Percentiles rank a stretch among this genome's conserved stretches.
Conservation (phyloP, 2,888 invertebrate genomes). For the Chloroclystis v-ata region DNA sequence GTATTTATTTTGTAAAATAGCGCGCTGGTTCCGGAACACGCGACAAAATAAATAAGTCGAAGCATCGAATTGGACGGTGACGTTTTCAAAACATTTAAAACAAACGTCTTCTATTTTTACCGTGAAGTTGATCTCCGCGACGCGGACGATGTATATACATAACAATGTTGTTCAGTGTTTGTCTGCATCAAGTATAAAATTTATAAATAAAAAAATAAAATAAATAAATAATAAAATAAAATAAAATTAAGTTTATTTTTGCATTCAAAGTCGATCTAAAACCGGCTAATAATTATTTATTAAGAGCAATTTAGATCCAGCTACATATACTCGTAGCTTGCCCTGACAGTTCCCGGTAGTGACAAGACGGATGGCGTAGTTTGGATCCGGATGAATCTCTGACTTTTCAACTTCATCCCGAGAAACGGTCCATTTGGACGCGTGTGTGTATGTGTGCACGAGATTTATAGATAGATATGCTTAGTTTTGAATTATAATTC, state of each 20-base stretch:
- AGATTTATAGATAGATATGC: neutral
- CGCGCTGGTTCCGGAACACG: neutral
- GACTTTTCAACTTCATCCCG: slow-evolving; percentile 36
- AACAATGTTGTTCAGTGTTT: too few species aligned
- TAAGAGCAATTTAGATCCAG: too few species aligned
- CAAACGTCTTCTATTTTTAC: slow-evolving; percentile 39
- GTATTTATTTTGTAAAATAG: too few species aligned
- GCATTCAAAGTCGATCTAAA: too few species aligned
- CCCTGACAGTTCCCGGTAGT: slow-evolving; percentile 3
- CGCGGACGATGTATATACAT: too few species aligned
- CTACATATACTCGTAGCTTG: too few species aligned
- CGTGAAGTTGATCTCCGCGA: neutral
- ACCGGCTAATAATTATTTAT: too few species aligned
- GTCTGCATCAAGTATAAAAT: too few species aligned
- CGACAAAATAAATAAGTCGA: slow-evolving; percentile 2
- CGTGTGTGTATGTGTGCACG: neutral
- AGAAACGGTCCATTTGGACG: slow-evolving; percentile 14
- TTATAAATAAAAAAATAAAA: too few species aligned
- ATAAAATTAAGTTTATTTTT: too few species aligned
- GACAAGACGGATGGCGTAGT: slow-evolving; percentile 39
- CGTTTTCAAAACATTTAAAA: slow-evolving; percentile 15
- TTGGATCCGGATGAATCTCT: slow-evolving; percentile 45
- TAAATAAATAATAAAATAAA: too few species aligned
- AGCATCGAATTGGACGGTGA: slow-evolving; percentile 6
- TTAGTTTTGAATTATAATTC: too few species aligned